Evolutionary conservation across 2,888 invertebrate species (phyloP).

Genomic region (Spilosoma lubricipeda): DNA sequence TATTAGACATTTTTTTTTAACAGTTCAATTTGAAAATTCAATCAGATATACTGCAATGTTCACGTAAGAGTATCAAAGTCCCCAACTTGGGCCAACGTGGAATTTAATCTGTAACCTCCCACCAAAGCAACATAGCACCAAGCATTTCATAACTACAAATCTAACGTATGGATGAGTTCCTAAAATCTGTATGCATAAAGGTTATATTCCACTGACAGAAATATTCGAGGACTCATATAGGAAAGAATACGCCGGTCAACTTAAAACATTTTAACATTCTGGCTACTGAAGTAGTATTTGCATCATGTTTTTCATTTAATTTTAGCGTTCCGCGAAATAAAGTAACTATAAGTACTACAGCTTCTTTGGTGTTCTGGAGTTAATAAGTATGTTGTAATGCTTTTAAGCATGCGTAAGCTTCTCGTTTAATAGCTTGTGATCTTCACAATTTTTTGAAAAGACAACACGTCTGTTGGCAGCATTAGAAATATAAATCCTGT

Average conservation of each 20-base stretch:
- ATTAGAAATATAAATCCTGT: no score
- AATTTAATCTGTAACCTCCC: constrained; percentile 66
- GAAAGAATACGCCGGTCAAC: constrained; percentile 53
- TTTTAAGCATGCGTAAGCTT: neutral
- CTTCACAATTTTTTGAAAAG: no score
- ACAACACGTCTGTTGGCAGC: no score
- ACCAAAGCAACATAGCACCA: constrained; percentile 64
- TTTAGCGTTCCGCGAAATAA: neutral
- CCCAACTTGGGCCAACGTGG: constrained; percentile 54
- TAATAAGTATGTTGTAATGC: neutral
- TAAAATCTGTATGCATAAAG: constrained; percentile 46
- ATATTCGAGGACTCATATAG: constrained; percentile 45
- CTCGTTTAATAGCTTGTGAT: neutral
- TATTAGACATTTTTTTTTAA: neutral
- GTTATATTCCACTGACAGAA: constrained; percentile 39
- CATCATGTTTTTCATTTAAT: constrained; percentile 17
- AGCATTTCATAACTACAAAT: constrained; percentile 67
- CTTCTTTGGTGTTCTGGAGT: neutral
- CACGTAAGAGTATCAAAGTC: constrained; percentile 26
- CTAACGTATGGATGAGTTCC: constrained; percentile 43
- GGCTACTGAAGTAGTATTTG: constrained; percentile 41
- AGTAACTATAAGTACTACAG: neutral
- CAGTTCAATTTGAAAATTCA: constrained; percentile 1
- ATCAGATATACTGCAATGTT: constrained; percentile 10
- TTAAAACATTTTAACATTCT: constrained; percentile 51